A percentile compares a stretch with the other conserved stretches of the same genome.
phyloP scores from a whole-genome alignment of 2,113 vertebrate species.

The Capreolus pygargus region DNA sequence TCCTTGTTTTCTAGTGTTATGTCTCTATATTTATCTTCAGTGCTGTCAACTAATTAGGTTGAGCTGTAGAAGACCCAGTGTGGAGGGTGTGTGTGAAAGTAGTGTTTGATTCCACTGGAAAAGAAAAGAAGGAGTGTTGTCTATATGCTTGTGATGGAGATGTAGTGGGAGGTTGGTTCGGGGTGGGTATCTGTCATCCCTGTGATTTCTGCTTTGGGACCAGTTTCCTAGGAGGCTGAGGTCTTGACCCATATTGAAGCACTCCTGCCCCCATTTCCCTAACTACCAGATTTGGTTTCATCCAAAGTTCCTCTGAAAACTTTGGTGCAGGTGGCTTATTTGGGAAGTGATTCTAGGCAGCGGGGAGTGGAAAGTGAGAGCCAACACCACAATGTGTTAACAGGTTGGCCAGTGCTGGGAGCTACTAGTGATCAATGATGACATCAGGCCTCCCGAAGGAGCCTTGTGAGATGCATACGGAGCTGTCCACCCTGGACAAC shows the following conservation, averaged over 20 bases:
- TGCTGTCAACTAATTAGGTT: constrained; percentile 18
- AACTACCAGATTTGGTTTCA: not conserved
- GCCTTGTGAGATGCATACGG: not conserved
- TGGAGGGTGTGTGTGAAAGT: constrained; percentile 28
- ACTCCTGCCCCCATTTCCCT: rapidly evolving
- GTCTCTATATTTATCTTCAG: not conserved
- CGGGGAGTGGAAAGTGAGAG: not conserved
- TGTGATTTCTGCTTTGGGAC: not conserved
- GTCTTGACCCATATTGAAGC: not conserved
- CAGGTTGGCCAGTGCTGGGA: not conserved
- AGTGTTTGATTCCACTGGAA: not conserved
- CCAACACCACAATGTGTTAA: not conserved
- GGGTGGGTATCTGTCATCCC: not conserved
- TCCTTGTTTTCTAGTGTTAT: not conserved
- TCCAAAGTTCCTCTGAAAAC: not conserved
- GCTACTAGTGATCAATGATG: not conserved
- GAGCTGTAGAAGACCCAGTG: constrained; percentile 5
- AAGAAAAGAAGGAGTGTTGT: not conserved
- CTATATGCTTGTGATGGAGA: not conserved
- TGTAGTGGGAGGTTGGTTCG: not conserved
- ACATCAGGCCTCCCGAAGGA: not conserved
- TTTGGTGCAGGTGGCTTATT: not conserved
- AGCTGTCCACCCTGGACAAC: not conserved
- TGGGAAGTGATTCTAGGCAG: not conserved
- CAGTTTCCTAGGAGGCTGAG: not conserved